Percentiles rank a stretch among this genome's conserved stretches.
These are phyloP conservation scores for Bufo gargarizans DNA, from an alignment of 2,113 vertebrate genomes.

Conservation along the genomic window DNA sequence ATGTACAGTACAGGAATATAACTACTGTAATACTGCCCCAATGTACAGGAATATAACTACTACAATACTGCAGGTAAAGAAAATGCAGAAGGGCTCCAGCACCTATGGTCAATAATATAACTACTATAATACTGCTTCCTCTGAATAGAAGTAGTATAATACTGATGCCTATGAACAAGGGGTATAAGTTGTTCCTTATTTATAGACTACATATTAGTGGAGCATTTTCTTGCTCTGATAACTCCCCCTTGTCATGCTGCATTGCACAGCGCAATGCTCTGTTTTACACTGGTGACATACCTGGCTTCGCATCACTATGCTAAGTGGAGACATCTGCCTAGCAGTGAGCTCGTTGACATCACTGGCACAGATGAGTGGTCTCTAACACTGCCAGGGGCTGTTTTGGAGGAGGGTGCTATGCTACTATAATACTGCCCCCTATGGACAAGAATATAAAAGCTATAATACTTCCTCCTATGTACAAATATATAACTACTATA, in stretches of 20 bases:
- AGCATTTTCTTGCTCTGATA: not conserved
- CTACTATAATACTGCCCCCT: conserved; percentile 6
- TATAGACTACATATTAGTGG: not conserved
- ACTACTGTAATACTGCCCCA: conserved; percentile 3
- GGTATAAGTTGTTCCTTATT: not conserved
- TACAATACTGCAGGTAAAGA: not conserved
- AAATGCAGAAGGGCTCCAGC: not conserved
- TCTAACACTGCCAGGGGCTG: too few relatives aligned
- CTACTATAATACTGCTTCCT: conserved; percentile 17
- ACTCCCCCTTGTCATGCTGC: not conserved
- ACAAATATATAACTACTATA: conserved; percentile 5
- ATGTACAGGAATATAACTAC: not conserved
- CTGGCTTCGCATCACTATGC: too few relatives aligned
- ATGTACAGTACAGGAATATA: too few relatives aligned
- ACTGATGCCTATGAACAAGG: not conserved
- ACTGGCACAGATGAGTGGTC: too few relatives aligned
- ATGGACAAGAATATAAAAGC: conserved; percentile 1
- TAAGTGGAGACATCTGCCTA: too few relatives aligned
- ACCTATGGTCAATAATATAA: not conserved
- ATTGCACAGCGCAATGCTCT: not conserved
- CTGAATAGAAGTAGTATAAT: not conserved
- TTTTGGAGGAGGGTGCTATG: too few relatives aligned
- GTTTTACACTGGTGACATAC: too few relatives aligned
- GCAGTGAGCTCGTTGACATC: too few relatives aligned
- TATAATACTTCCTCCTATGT: not conserved